Conservation (phyloP, 2,888 invertebrate species). For the Eristalinus sepulchralis region DNA sequence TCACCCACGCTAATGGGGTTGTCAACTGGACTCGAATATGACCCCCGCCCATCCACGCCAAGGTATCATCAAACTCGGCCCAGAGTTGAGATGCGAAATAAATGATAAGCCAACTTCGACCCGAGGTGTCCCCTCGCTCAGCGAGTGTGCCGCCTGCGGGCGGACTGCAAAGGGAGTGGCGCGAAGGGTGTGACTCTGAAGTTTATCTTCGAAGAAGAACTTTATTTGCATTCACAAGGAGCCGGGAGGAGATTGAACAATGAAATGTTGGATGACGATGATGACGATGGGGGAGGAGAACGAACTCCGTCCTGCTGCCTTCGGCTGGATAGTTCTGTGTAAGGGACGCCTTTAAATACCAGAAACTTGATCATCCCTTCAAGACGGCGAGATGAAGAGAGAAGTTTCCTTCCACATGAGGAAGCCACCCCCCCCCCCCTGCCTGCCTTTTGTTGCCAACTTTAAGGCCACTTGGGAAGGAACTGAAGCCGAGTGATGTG, state of each 20-base stretch:
- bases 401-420: neutral
- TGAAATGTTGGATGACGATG: neutral
- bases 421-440: no score
- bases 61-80: neutral
- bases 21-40: conserved; percentile 31
- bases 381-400: neutral
- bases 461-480: neutral
- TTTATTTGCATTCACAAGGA: conserved; percentile 33
- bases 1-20: conserved; percentile 15
- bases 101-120: conserved; percentile 41
- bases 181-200: neutral
- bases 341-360: conserved; percentile 1
- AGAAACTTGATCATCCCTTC: neutral
- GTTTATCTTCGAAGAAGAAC: conserved; percentile 47
- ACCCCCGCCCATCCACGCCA: neutral
- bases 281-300: neutral
- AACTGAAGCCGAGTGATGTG: conserved; percentile 5
- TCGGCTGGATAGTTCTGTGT: neutral
- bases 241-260: neutral
- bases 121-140: neutral
- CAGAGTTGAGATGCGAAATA: conserved; percentile 2
- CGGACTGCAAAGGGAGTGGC: neutral
- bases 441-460: conserved; percentile 3
- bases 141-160: neutral
- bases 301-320: no score